A percentile compares a stretch with the other conserved stretches of the same genome.
These are phyloP conservation scores for Coilia nasus DNA, from an alignment of 2,797 vertebrate species.

Conservation along the genomic window DNA sequence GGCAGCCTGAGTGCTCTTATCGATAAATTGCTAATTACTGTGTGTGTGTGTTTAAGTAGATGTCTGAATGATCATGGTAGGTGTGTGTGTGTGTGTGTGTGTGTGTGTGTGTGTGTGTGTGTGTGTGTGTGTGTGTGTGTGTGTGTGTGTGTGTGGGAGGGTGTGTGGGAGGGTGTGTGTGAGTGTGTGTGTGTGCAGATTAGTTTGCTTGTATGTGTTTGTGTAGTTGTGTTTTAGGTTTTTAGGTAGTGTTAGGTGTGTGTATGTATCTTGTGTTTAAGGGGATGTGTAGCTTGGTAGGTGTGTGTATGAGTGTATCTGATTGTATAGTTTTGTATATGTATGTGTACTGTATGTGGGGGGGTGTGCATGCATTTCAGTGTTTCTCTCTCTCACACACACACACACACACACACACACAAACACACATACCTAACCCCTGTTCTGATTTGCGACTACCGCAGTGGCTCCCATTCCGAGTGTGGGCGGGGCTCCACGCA, in stretches of 20 bases:
- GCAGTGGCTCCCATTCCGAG: constrained; percentile 82
- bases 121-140: neutral
- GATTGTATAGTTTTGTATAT: no score
- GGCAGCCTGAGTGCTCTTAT: neutral
- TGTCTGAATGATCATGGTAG: neutral
- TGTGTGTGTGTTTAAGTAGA: neutral
- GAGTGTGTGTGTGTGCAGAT: no score
- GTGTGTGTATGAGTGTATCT: no score
- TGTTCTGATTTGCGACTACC: constrained; percentile 33
- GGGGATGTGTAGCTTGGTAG: no score
- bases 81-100: constrained; percentile 27
- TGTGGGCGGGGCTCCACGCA: constrained; percentile 82
- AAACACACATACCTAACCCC: constrained; percentile 30
- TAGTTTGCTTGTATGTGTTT: no score
- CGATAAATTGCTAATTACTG: neutral
- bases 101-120: neutral
- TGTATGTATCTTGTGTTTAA: no score
- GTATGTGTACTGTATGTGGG: neutral
- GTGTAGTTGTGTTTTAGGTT: no score
- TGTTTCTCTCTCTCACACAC: neutral
- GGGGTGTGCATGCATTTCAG: neutral
- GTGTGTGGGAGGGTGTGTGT: neutral
- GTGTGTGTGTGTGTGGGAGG: neutral
- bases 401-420: neutral
- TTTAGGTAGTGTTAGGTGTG: no score